A percentile compares a stretch with the other conserved stretches of the same genome.
phyloP scores from a whole-genome alignment of 2,797 vertebrate species.

The Syndactyla subalaris region DNA sequence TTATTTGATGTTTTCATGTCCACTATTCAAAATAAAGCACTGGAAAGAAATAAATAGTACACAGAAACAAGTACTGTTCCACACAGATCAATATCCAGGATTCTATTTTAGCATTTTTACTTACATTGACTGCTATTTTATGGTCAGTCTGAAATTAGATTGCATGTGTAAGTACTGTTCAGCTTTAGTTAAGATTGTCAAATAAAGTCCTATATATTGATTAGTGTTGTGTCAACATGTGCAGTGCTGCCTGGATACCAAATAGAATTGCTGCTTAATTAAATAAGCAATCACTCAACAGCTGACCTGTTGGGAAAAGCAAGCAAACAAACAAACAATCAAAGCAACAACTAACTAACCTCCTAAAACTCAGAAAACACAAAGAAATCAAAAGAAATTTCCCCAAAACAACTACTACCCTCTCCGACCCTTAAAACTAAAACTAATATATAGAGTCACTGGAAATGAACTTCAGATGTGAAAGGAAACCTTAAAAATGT shows the following conservation, averaged over 20 bases:
- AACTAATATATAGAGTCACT: not conserved
- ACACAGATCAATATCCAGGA: not conserved
- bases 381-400: not conserved
- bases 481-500: not conserved
- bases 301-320: not conserved
- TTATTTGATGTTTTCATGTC: not conserved
- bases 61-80: not conserved
- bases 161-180: not conserved
- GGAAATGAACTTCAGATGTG: not conserved
- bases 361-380: not conserved
- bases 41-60: not conserved
- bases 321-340: not conserved
- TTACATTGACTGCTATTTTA: not conserved
- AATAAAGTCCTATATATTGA: not conserved
- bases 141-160: not conserved
- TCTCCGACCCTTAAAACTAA: not conserved
- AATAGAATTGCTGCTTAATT: not conserved
- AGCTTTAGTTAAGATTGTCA: not conserved
- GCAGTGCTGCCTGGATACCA: not conserved
- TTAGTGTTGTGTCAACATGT: not conserved
- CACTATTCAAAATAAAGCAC: not conserved
- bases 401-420: fast-evolving
- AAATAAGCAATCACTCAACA: not conserved
- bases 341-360: not conserved
- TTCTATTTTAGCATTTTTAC: not conserved